Conservation (phyloP, 2,113 vertebrate genomes). For the Axis porcinus region DNA sequence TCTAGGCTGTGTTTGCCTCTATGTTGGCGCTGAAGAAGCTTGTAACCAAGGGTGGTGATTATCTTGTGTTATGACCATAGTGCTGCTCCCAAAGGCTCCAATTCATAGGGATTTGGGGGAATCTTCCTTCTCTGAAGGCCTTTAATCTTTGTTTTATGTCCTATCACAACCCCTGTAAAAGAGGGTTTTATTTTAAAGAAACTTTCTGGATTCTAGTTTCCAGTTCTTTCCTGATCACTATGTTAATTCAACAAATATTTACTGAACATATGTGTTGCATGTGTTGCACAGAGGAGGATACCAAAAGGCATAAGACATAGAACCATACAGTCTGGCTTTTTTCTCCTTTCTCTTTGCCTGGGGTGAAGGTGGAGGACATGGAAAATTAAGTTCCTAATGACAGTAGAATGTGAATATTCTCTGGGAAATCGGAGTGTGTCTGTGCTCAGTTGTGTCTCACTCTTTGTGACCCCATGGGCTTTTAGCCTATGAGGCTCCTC, state of each 20-base stretch:
- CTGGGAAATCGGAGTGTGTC: background rate
- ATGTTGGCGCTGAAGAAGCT: background rate
- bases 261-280: background rate
- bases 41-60: background rate
- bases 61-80: background rate
- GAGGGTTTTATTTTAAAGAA: background rate
- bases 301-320: background rate
- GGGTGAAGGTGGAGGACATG: fast-evolving
- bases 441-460: background rate
- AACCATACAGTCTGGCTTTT: background rate
- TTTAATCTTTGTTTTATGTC: background rate
- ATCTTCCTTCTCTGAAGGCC: background rate
- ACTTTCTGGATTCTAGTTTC: background rate
- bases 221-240: background rate
- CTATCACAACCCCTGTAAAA: background rate
- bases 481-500: background rate
- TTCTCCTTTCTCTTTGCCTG: background rate
- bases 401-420: background rate
- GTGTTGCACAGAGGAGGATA: background rate
- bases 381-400: background rate
- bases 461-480: background rate
- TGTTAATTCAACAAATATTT: background rate
- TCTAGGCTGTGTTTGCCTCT: background rate
- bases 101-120: fast-evolving
- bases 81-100: background rate